These are phyloP conservation scores for Darevskia nairensis DNA, from an alignment of 2,797 vertebrate species.

Conservation along the genomic window DNA sequence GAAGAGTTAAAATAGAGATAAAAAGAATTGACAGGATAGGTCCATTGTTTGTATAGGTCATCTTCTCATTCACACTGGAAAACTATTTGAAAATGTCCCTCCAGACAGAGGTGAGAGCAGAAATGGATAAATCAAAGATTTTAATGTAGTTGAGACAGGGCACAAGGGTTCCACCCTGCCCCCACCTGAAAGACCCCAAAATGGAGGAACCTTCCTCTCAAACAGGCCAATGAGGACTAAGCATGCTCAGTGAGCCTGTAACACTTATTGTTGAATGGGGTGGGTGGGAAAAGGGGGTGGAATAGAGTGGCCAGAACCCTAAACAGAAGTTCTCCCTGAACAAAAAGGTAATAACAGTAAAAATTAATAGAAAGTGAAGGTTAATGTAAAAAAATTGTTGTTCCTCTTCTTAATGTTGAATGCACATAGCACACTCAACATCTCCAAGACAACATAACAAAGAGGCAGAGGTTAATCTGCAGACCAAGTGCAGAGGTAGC, in stretches of 20 bases:
- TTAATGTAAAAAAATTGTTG: background rate
- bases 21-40: background rate
- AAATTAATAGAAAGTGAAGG: background rate
- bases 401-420: background rate
- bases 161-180: background rate
- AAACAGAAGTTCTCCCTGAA: background rate
- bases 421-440: background rate
- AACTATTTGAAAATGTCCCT: background rate
- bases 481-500: constrained; percentile 11
- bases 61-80: background rate
- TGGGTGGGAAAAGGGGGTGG: background rate
- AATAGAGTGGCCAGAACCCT: background rate
- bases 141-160: background rate
- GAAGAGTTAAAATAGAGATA: background rate
- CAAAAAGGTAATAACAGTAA: background rate
- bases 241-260: too few relatives aligned
- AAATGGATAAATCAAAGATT: background rate
- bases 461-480: constrained; percentile 37
- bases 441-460: background rate
- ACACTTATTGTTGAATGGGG: background rate
- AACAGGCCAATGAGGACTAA: background rate
- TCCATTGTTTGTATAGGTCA: background rate
- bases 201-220: background rate
- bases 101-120: background rate
- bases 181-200: background rate